phyloP scores from a whole-genome alignment of 2,113 vertebrate species.

The Catagonus wagneri region DNA sequence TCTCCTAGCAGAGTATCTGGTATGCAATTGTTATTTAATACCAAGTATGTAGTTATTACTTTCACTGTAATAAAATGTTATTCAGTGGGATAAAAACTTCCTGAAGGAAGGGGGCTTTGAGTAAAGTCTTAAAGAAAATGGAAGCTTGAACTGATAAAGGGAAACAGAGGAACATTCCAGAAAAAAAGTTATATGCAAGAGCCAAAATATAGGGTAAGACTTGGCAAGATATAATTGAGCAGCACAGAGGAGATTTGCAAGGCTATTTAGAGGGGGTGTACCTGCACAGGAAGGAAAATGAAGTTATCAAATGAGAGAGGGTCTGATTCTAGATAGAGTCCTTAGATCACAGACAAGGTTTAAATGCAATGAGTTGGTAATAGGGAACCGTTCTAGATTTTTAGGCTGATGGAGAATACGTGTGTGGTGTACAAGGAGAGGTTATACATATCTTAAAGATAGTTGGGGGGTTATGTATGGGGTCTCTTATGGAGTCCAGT shows the following conservation, averaged over 20 bases:
- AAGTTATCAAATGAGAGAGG: background rate
- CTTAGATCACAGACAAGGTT: background rate
- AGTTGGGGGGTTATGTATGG: background rate
- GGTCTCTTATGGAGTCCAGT: background rate
- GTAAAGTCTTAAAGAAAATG: background rate
- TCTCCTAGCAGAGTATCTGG: background rate
- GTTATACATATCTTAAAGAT: background rate
- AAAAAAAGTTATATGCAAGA: background rate
- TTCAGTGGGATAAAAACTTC: background rate
- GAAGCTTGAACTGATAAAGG: background rate
- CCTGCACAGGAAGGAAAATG: background rate
- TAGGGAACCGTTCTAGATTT: background rate
- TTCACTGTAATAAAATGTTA: background rate
- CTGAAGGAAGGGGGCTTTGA: background rate
- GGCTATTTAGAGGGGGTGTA: background rate
- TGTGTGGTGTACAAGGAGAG: background rate
- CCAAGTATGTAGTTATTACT: background rate
- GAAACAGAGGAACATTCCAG: background rate
- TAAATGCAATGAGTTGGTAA: background rate
- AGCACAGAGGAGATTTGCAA: background rate
- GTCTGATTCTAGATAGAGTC: background rate
- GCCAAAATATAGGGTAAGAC: background rate
- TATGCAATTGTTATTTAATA: background rate
- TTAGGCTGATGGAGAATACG: background rate
- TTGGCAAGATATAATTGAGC: background rate